Percentiles rank a stretch among this genome's conserved stretches.
Conservation (phyloP, 2,113 vertebrate species). For the Formicarius rufipectus region DNA sequence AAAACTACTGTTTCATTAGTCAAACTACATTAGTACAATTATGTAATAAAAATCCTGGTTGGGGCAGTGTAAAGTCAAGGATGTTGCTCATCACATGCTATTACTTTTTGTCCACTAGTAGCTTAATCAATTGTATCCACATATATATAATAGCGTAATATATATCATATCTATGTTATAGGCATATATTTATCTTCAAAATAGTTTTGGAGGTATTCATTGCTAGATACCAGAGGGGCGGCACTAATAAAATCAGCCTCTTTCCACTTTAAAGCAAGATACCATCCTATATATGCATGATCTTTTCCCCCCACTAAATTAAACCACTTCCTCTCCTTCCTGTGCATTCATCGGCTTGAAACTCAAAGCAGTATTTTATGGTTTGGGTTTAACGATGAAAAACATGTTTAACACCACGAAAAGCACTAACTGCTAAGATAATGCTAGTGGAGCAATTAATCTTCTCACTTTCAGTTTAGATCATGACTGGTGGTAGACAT, state of each 20-base stretch:
- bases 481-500: slow-evolving; percentile 13
- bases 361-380: neutral
- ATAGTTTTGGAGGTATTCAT: neutral
- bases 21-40: neutral
- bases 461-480: slow-evolving; percentile 3
- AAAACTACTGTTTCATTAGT: neutral
- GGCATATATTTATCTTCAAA: neutral
- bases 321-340: neutral
- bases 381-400: neutral
- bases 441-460: neutral
- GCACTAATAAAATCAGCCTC: neutral
- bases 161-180: neutral
- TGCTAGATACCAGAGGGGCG: neutral
- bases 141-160: neutral
- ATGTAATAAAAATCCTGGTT: neutral
- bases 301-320: neutral
- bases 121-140: neutral
- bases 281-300: neutral
- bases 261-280: neutral
- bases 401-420: neutral
- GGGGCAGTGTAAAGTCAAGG: neutral
- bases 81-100: neutral
- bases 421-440: neutral
- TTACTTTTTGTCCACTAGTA: neutral
- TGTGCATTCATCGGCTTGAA: neutral